Percentiles rank a stretch among this genome's conserved stretches.
phyloP scores from a whole-genome alignment of 2,888 invertebrate species.

The Electrophaes corylata region DNA sequence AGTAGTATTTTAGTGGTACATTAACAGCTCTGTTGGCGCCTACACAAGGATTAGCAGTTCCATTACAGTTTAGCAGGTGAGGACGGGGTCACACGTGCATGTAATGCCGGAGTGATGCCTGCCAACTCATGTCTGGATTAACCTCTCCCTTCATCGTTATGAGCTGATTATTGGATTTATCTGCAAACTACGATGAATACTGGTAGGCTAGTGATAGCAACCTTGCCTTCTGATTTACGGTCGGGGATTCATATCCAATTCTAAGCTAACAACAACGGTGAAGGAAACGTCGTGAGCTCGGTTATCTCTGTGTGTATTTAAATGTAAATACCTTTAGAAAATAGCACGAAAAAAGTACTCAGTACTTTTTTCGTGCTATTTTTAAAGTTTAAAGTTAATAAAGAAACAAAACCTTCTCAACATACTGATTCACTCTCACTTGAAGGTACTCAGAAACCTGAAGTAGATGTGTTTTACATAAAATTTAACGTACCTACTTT shows the following conservation, averaged over 20 bases:
- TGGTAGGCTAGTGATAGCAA: not conserved
- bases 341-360: too few relatives aligned
- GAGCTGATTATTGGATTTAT: conserved; percentile 11
- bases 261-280: too few relatives aligned
- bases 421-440: too few relatives aligned
- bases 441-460: too few relatives aligned
- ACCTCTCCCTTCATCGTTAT: conserved; percentile 1
- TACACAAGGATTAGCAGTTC: conserved; percentile 28
- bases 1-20: conserved; percentile 1
- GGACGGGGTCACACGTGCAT: conserved; percentile 33
- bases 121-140: conserved; percentile 19
- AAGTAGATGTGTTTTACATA: too few relatives aligned
- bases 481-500: too few relatives aligned
- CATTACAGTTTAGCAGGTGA: conserved; percentile 36
- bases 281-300: not conserved
- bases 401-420: too few relatives aligned
- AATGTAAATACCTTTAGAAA: too few relatives aligned
- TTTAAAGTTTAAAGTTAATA: too few relatives aligned
- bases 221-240: not conserved
- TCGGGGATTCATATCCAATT: too few relatives aligned
- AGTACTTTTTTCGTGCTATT: too few relatives aligned
- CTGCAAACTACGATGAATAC: not conserved
- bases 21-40: conserved; percentile 11
- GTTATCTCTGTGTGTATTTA: too few relatives aligned
- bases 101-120: conserved; percentile 31